Evolutionary conservation across 1,140 invertebrate species (phyloP), one percentile per base, ranked within the genome.

Genomic region (Drosophila mojavensis): DNA sequence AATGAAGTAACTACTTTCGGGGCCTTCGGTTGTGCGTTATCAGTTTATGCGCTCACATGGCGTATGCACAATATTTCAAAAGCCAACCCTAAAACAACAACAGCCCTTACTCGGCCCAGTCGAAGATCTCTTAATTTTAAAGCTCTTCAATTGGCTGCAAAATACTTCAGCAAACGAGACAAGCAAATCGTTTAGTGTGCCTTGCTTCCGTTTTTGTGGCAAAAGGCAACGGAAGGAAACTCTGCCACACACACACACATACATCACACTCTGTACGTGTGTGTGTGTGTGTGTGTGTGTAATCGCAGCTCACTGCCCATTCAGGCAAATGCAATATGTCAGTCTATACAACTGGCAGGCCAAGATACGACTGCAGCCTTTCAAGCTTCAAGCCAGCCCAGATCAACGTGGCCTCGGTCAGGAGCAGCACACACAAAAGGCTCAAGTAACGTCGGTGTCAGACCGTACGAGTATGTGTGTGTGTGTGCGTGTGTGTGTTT

Each of bases 111-210:
- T 47, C 3, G 17, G 11, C 15, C 28, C n/a, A 15, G 7, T 64
- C 50, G 17, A 54, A 78, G 67, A 86, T 83, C 76, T 89, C 84
- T 89, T 84, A 71, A 88, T 88, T 89, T 86, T 75, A 79, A 83
- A 89, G 54, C 64, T 61, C 43, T 64, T 62, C 72, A 67, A 71
- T 66, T 65, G 61, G 67, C 43, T 75, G 79, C 43, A 33, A 72
- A 80, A 88, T 89, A 84, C 80, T 84, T 84, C 43, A 78, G 74
- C 70, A 75, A 47, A 69, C 74, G 85, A 88, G 89, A 88, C 84
- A 88, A 88, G 84, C 85, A 80, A 88, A 88, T 88, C 84, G 85
- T 89, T 88, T 88, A 88, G 84, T 75, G 84, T 70, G 61, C 78
- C 65, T 79, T 24, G 66, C 84, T 88, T 88, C 84, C 84, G 84